Percentiles rank a stretch among this genome's conserved stretches.
Conservation (phyloP, 2,888 invertebrate genomes). For the Choreutis nemorana region DNA sequence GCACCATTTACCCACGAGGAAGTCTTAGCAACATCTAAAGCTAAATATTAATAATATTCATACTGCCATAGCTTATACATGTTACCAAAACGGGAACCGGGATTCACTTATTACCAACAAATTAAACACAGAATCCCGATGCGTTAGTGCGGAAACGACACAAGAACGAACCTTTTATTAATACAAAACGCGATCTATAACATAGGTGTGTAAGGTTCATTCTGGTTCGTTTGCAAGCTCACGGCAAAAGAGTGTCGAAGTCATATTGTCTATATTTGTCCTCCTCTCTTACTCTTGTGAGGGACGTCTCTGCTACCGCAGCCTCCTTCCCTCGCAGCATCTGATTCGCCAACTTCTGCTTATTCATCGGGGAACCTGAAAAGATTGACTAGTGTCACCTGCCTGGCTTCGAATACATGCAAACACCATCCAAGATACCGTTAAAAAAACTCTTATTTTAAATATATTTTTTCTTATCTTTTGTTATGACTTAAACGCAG, state of each 20-base stretch:
- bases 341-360: slow-evolving; percentile 82
- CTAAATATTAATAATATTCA: too few relatives aligned
- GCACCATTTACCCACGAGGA: too few relatives aligned
- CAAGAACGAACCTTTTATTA: slow-evolving; percentile 29
- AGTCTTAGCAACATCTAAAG: too few relatives aligned
- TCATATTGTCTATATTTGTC: slow-evolving; percentile 35
- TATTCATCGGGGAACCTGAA: slow-evolving; percentile 84
- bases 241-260: slow-evolving; percentile 40
- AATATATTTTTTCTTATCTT: too few relatives aligned
- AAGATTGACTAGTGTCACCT: slow-evolving; percentile 31
- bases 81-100: too few relatives aligned
- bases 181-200: too few relatives aligned
- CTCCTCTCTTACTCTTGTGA: slow-evolving; percentile 77
- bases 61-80: too few relatives aligned
- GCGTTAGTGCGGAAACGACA: slow-evolving; percentile 20
- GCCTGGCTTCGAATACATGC: too few relatives aligned
- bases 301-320: slow-evolving; percentile 78
- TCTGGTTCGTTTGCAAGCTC: slow-evolving; percentile 16
- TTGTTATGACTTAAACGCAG: too few relatives aligned
- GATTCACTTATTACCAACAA: too few relatives aligned
- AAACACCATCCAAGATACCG: too few relatives aligned
- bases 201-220: neutral
- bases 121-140: slow-evolving; percentile 14
- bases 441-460: too few relatives aligned
- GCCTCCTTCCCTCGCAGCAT: slow-evolving; percentile 72